These are phyloP conservation scores for Oceanites oceanicus DNA, from an alignment of 2,113 vertebrate species.

Conservation along the genomic window DNA sequence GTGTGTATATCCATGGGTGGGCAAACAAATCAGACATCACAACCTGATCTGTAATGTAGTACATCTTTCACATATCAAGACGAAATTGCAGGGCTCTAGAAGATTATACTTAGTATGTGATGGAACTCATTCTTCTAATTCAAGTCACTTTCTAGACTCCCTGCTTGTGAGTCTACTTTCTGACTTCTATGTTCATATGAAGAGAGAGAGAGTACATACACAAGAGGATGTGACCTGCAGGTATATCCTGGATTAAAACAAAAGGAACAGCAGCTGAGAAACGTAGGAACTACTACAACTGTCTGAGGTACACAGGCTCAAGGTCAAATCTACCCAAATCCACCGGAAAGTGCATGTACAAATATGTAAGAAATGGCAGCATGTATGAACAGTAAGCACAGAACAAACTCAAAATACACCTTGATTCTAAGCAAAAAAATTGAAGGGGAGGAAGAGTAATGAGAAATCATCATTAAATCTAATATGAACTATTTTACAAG, in stretches of 20 bases:
- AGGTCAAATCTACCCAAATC: background rate
- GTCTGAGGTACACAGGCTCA: background rate
- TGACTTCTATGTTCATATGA: fast-evolving
- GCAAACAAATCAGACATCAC: background rate
- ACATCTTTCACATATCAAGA: background rate
- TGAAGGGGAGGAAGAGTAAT: background rate
- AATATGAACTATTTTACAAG: background rate
- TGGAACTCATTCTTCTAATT: background rate
- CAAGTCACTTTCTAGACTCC: background rate
- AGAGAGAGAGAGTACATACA: background rate
- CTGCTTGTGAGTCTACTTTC: background rate
- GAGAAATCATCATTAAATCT: background rate
- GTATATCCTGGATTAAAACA: background rate
- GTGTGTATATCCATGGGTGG: fast-evolving
- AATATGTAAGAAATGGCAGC: background rate
- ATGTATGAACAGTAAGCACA: background rate
- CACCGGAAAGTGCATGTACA: background rate
- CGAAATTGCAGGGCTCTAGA: background rate
- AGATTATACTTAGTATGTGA: background rate
- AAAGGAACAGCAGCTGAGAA: background rate
- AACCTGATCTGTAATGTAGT: background rate
- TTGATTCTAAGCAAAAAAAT: background rate
- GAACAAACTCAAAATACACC: background rate
- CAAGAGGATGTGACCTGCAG: fast-evolving
- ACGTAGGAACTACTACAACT: background rate